These are phyloP conservation scores for Drosophila hydei DNA, from an alignment of 1,140 invertebrate species.

Conservation along the genomic window DNA sequence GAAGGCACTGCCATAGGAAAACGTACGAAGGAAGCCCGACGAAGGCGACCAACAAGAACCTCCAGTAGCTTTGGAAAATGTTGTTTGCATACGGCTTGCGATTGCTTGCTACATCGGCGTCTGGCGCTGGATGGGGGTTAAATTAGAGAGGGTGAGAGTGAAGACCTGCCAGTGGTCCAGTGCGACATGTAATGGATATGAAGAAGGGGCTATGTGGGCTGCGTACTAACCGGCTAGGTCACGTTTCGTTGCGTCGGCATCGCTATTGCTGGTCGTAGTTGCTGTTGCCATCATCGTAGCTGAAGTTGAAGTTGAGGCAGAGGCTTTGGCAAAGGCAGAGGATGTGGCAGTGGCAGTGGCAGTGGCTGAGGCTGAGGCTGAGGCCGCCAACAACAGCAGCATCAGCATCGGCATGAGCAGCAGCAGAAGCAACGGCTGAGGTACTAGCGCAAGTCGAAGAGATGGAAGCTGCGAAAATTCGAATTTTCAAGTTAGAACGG, in stretches of 20 bases:
- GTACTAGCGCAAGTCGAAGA: conserved; percentile 67
- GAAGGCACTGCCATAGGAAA: conserved; percentile 46
- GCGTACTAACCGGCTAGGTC: conserved; percentile 77
- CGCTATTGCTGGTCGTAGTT: conserved; percentile 35
- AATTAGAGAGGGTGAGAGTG: conserved; percentile 18
- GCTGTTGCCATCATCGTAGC: conserved; percentile 24
- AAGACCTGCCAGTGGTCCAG: conserved; percentile 61
- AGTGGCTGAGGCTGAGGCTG: conserved; percentile 5
- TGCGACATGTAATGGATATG: conserved; percentile 52
- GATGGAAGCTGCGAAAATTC: conserved; percentile 75
- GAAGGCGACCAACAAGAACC: conserved; percentile 68
- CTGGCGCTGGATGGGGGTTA: conserved; percentile 43
- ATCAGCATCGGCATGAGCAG: conserved; percentile 22
- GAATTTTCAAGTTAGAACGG: conserved; percentile 78
- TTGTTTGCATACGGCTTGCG: conserved; percentile 84
- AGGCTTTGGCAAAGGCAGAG: conserved; percentile 17
- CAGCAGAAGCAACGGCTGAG: conserved; percentile 46
- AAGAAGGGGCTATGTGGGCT: conserved; percentile 74
- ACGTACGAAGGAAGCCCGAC: conserved; percentile 74
- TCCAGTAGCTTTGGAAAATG: conserved; percentile 78
- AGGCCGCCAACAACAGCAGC: conserved; percentile 2
- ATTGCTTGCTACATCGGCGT: conserved; percentile 76
- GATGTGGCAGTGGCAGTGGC: background rate
- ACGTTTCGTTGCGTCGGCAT: conserved; percentile 76
- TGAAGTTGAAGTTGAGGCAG: conserved; percentile 53